Conservation (phyloP, 2,888 invertebrate species). For the Pseudococcus viburni region DNA sequence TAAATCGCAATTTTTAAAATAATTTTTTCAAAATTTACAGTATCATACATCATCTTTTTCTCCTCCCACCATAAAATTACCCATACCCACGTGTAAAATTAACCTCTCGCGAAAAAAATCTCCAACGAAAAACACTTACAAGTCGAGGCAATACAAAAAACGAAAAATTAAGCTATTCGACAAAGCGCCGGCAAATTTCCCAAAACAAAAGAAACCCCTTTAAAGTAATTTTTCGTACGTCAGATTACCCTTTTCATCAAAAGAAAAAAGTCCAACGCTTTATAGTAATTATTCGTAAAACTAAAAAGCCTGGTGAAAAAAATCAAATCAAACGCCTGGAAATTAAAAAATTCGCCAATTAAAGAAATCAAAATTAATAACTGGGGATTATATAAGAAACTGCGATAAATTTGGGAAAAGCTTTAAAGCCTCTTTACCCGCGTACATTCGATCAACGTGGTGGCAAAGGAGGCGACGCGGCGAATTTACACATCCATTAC, state of each 20-base stretch:
- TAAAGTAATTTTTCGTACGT: background rate
- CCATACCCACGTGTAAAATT: no score
- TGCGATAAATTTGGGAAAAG: background rate
- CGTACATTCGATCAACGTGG: background rate
- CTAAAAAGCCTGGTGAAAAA: background rate
- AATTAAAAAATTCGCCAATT: conserved; percentile 1
- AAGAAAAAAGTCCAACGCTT: background rate
- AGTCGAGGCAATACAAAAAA: background rate
- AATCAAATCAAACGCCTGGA: background rate
- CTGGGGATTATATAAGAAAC: background rate
- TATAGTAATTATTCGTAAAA: background rate
- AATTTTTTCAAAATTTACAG: no score
- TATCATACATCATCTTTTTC: no score
- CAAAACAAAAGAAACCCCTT: background rate
- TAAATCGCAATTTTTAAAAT: no score
- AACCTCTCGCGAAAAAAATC: no score
- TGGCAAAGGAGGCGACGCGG: background rate
- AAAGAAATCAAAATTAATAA: conserved; percentile 17
- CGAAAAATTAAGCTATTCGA: background rate
- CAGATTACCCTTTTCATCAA: background rate
- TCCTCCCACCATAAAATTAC: no score
- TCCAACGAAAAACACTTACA: background rate
- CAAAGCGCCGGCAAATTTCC: background rate
- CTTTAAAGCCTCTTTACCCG: background rate
- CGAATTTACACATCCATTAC: conserved; percentile 36